Conservation (phyloP, 2,888 invertebrate genomes). For the Thera obeliscata region DNA sequence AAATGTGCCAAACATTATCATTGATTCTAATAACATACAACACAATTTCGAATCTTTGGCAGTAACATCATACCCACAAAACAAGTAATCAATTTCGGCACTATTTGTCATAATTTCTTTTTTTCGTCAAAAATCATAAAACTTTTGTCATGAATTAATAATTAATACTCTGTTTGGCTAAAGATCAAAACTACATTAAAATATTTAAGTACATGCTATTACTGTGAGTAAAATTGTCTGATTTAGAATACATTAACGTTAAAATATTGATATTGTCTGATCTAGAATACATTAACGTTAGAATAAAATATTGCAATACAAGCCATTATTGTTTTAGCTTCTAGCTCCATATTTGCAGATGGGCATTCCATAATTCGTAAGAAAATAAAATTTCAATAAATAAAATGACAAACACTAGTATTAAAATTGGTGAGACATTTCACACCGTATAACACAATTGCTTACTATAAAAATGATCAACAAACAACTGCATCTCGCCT, state of each 20-base stretch:
- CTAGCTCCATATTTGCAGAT: conserved; percentile 82
- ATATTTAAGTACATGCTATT: conserved; percentile 63
- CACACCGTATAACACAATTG: conserved; percentile 82
- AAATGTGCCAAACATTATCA: conserved; percentile 41
- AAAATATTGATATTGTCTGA: conserved; percentile 35
- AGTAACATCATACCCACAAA: conserved; percentile 20
- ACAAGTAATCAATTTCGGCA: conserved; percentile 14
- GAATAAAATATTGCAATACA: conserved; percentile 55
- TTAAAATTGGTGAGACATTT: conserved; percentile 76
- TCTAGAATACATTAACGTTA: conserved; percentile 47
- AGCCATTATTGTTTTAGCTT: conserved; percentile 57
- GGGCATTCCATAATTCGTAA: conserved; percentile 78
- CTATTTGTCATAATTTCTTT: conserved; percentile 60
- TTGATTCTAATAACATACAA: conserved; percentile 24
- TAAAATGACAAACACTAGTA: conserved; percentile 80
- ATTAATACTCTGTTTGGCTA: conserved; percentile 50
- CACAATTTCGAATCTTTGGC: conserved; percentile 43
- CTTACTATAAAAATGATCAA: conserved; percentile 83
- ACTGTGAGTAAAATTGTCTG: conserved; percentile 46
- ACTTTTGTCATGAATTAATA: conserved; percentile 62
- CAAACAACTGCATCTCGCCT: conserved; percentile 81
- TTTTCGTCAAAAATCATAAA: conserved; percentile 48
- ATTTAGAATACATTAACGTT: conserved; percentile 47
- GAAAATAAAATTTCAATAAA: conserved; percentile 85
- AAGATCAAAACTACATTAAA: conserved; percentile 47